Evolutionary conservation across 2,797 vertebrate species (phyloP).

Genomic region (Brotula barbata): DNA sequence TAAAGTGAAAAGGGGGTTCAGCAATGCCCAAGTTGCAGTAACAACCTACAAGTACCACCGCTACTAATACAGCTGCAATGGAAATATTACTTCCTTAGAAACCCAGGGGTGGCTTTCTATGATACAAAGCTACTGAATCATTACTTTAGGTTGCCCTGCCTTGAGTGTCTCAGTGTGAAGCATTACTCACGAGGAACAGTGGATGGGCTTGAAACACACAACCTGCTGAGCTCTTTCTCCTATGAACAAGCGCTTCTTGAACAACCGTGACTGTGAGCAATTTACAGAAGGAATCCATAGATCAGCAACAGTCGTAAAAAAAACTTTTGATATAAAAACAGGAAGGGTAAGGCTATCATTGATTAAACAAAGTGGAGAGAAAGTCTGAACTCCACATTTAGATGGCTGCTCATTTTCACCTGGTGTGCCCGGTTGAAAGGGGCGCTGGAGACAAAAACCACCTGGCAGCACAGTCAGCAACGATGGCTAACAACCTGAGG

Average conservation of each 20-base stretch:
- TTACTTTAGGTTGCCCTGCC: constrained; percentile 44
- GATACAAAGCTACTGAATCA: constrained; percentile 39
- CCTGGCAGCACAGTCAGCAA: constrained; percentile 27
- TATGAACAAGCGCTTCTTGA: constrained; percentile 32
- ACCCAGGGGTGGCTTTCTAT: constrained; percentile 38
- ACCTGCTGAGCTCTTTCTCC: constrained; percentile 29
- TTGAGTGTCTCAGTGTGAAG: constrained; percentile 29
- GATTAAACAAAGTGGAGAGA: not conserved
- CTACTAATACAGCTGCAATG: not conserved
- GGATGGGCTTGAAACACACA: constrained; percentile 47
- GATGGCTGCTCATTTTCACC: constrained; percentile 7
- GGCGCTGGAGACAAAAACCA: constrained; percentile 20
- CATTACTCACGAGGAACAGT: constrained; percentile 28
- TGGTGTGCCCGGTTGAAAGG: constrained; percentile 19
- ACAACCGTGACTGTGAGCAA: constrained; percentile 18
- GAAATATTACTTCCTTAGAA: constrained; percentile 19
- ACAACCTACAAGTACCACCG: not conserved
- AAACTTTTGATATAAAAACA: not conserved
- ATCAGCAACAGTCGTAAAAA: not conserved
- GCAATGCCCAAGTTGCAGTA: not conserved
- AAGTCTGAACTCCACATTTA: constrained; percentile 1
- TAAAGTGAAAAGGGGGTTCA: constrained; percentile 4
- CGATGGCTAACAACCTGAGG: constrained; percentile 13
- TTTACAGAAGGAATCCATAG: not conserved
- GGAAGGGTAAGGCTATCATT: constrained; percentile 2